These are phyloP conservation scores for Microctenopoma lineatum DNA, from an alignment of 2,797 vertebrate species.

Conservation along the genomic window DNA sequence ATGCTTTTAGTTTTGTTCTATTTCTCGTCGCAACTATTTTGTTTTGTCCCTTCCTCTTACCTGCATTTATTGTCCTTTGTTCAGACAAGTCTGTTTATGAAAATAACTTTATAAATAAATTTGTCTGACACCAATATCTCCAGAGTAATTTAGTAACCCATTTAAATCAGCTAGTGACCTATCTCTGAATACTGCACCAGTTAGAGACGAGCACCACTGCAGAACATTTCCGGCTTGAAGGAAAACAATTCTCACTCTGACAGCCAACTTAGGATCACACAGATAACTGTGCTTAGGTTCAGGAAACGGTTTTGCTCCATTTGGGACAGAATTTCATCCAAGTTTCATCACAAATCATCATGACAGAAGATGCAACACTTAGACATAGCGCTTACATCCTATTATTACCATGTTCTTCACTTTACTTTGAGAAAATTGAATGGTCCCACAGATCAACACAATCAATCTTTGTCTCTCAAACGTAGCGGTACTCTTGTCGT, in stretches of 20 bases:
- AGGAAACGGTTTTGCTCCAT: conserved; percentile 49
- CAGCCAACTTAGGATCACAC: conserved; percentile 47
- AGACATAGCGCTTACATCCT: conserved; percentile 22
- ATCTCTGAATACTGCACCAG: conserved; percentile 31
- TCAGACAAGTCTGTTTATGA: conserved; percentile 40
- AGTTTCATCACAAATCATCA: conserved; percentile 65
- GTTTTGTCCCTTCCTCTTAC: conserved; percentile 22
- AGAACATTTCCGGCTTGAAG: conserved; percentile 33
- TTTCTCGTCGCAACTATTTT: conserved; percentile 23
- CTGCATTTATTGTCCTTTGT: conserved; percentile 45
- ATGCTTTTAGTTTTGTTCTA: conserved; percentile 29
- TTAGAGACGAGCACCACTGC: conserved; percentile 23
- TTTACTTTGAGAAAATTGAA: background rate
- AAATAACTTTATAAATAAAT: conserved; percentile 56
- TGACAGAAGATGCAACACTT: conserved; percentile 39
- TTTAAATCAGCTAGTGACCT: conserved; percentile 47
- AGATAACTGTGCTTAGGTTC: conserved; percentile 39
- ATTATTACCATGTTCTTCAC: conserved; percentile 16
- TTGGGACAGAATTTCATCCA: conserved; percentile 58
- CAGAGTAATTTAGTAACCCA: conserved; percentile 39
- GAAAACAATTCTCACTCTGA: conserved; percentile 32
- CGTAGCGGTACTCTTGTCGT: conserved; percentile 14
- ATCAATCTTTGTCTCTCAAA: conserved; percentile 9
- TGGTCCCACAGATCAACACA: conserved; percentile 1
- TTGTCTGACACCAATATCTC: conserved; percentile 39